Conservation (phyloP, 2,888 invertebrate species). For the Drosophila histrio region DNA sequence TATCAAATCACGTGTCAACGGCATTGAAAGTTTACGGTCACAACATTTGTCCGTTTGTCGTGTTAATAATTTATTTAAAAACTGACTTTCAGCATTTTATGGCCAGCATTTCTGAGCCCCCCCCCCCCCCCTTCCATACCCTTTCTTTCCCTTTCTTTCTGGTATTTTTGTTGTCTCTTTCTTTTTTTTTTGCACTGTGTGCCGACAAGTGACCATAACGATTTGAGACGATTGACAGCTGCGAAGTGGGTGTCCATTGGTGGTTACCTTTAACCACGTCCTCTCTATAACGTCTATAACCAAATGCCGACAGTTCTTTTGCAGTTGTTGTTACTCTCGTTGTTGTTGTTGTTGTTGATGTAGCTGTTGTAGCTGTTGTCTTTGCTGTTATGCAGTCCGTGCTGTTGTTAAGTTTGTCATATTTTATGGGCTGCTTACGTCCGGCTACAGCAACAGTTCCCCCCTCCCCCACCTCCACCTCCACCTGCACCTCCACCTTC, state of each 20-base stretch:
- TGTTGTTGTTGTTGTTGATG: constrained; percentile 22
- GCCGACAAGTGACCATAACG: constrained; percentile 71
- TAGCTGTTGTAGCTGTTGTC: constrained; percentile 42
- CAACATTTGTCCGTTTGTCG: constrained; percentile 57
- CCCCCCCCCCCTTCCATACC: neutral
- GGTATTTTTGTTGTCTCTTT: constrained; percentile 5
- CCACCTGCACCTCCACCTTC: neutral
- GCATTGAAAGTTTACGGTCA: constrained; percentile 38
- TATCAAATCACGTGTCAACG: constrained; percentile 32
- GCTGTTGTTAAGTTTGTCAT: constrained; percentile 73
- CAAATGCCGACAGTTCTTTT: constrained; percentile 56
- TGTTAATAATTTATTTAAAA: constrained; percentile 64
- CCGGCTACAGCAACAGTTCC: constrained; percentile 44
- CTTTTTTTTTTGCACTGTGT: constrained; percentile 7
- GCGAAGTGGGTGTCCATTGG: constrained; percentile 70
- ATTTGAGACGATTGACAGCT: constrained; percentile 76
- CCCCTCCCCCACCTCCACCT: neutral
- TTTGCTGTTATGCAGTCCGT: constrained; percentile 61
- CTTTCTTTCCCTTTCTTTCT: neutral
- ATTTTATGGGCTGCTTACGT: constrained; percentile 72
- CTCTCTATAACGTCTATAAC: constrained; percentile 23
- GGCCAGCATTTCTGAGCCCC: constrained; percentile 1
- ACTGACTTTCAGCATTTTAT: constrained; percentile 62
- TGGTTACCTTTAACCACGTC: constrained; percentile 26
- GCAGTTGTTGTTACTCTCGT: constrained; percentile 1